Base-by-base conservation (phyloP, 2,888 invertebrate genomes). In the Mythimna ferrago region DNA sequence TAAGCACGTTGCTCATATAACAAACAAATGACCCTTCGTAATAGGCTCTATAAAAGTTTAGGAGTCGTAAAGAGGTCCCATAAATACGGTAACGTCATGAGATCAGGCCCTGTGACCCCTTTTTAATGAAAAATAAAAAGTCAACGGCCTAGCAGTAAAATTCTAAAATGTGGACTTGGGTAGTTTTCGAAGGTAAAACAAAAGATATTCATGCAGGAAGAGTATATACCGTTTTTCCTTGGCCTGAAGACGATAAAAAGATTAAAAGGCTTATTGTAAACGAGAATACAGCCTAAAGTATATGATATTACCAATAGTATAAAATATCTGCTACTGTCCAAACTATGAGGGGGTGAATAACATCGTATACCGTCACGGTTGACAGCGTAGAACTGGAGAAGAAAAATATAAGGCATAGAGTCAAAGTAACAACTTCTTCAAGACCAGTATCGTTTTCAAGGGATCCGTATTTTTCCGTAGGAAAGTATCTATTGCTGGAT, bases 1-100 rank as follows among this genome's bases (percentile, higher is more conserved):
- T 51, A 35, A 53, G 35, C 75, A 80, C 81, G 80, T 83, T 26
- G 6, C 35, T n/a, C 60, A 58, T 66, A 58, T 73, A 63, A 69
- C 41, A 66, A 57, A 64, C 35, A 10, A 62, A 80, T 80, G 44
- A 67, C 21, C 61, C 51, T 60, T 14, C 38, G 11, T 71, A 62
- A 83, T 70, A 26, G 80, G n/a, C 4, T 44, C 60, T 70, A 54
- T 65, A 70, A 65, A 70, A 41, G 54, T 56, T 56, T 26, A n/a
- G 61, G 19, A 56, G 61, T 70, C 67, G 38, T 83, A 58, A 80
- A 73, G 14, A 51, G 10, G 10, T 6, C 11, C 35, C 11, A 44
- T 82, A 41, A 48, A 53, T n/a, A 66, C 32, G 58, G n/a, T 64
- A 32, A 66, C 77, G 62, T 53, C 57, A 38, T 38, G 6, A 62